Percentiles rank a stretch among this genome's conserved stretches.
Conservation (phyloP, 2,888 invertebrate genomes). For the Meliscaeva auricollis region DNA sequence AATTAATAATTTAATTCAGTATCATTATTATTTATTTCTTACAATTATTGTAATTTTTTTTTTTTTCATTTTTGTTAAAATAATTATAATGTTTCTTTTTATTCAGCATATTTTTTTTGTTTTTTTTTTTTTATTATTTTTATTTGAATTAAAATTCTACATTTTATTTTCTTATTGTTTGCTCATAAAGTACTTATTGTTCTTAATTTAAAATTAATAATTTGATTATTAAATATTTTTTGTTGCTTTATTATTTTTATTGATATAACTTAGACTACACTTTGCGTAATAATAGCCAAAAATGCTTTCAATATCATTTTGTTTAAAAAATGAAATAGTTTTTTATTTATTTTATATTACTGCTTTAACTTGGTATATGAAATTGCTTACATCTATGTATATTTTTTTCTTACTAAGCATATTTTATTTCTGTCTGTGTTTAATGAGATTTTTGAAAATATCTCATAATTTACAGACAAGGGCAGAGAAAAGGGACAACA, state of each 20-base stretch:
- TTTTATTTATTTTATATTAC: constrained; percentile 24
- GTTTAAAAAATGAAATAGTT: constrained; percentile 54
- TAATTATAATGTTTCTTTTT: constrained; percentile 53
- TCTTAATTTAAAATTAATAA: constrained; percentile 63
- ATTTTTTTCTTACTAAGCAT: constrained; percentile 24
- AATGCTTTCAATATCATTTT: constrained; percentile 57
- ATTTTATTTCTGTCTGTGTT: constrained; percentile 28
- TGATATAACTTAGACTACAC: constrained; percentile 64
- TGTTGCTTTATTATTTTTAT: constrained; percentile 28
- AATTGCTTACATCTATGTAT: constrained; percentile 12
- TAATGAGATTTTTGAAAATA: constrained; percentile 47
- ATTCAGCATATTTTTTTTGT: constrained; percentile 66
- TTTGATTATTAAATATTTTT: constrained; percentile 64
- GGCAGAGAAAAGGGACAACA: neutral
- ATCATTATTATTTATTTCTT: constrained; percentile 73
- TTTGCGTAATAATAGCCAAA: constrained; percentile 69
- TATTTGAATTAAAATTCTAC: constrained; percentile 32
- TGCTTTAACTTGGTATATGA: constrained; percentile 26
- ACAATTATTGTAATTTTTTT: constrained; percentile 63
- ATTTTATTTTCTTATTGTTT: constrained; percentile 52
- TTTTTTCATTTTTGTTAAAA: neutral
- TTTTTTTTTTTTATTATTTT: constrained; percentile 28
- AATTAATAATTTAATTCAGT: constrained; percentile 76
- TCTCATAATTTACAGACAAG: constrained; percentile 48
- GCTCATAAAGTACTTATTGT: constrained; percentile 53